A percentile compares a stretch with the other conserved stretches of the same genome.
phyloP scores from a whole-genome alignment of 2,113 vertebrate genomes.

The Brachyhypopomus gauderio region DNA sequence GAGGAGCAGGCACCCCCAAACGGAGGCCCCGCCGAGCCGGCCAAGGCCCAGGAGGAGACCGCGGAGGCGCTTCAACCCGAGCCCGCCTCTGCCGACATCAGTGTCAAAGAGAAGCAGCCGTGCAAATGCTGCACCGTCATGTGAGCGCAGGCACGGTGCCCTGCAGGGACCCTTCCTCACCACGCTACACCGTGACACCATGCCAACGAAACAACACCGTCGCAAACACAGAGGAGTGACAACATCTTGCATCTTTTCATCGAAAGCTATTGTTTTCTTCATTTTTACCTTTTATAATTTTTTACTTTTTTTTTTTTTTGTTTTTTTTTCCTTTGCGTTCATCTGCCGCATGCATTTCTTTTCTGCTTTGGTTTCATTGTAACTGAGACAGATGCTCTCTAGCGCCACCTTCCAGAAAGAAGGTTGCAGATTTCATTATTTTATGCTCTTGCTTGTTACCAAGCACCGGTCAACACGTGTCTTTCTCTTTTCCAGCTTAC shows the following conservation, averaged over 20 bases:
- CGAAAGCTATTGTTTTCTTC: conserved; percentile 53
- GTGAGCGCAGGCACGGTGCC: conserved; percentile 73
- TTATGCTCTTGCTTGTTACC: conserved; percentile 3
- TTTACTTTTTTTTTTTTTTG: conserved; percentile 55
- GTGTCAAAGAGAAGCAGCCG: conserved; percentile 84
- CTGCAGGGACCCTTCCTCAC: conserved; percentile 21
- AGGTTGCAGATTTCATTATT: conserved; percentile 11
- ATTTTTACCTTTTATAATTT: conserved; percentile 56
- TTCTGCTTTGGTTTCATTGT: conserved; percentile 42
- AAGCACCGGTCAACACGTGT: conserved; percentile 31
- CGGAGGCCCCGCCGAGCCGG: conserved; percentile 70
- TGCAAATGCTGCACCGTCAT: conserved; percentile 94
- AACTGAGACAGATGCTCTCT: conserved; percentile 19
- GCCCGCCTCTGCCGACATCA: conserved; percentile 69
- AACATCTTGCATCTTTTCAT: conserved; percentile 59
- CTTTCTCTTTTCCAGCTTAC: conserved; percentile 39
- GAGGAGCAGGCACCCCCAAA: conserved; percentile 68
- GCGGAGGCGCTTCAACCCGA: conserved; percentile 62
- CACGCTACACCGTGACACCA: conserved; percentile 43
- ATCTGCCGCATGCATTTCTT: conserved; percentile 20
- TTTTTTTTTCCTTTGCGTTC: conserved; percentile 51
- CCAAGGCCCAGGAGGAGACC: conserved; percentile 53
- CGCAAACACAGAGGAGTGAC: conserved; percentile 37
- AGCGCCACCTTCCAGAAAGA: neutral
- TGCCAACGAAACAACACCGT: conserved; percentile 49